Conservation (phyloP, 2,888 invertebrate species). For the Heteropelma amictum region DNA sequence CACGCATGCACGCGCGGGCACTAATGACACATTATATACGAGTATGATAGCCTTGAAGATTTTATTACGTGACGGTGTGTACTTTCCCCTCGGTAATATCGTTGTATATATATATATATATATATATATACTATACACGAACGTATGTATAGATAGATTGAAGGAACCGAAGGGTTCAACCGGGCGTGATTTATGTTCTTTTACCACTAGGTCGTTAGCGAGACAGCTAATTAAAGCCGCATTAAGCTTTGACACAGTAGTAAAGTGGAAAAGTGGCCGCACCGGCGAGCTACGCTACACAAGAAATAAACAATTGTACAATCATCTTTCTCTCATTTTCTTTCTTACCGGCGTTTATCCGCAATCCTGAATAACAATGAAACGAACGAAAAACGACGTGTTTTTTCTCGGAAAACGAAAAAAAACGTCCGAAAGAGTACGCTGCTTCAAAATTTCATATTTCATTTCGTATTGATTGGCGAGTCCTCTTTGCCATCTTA, state of each 20-base stretch:
- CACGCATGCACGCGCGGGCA: constrained; percentile 26
- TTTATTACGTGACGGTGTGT: too few species aligned
- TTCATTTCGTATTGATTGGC: too few species aligned
- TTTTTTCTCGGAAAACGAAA: too few species aligned
- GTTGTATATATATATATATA: neutral
- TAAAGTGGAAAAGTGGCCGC: constrained; percentile 63
- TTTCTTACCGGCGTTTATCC: neutral
- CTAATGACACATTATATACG: too few species aligned
- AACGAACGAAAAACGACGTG: too few species aligned
- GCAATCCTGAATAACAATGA: too few species aligned
- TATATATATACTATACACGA: neutral
- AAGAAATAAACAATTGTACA: neutral
- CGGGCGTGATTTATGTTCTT: constrained; percentile 67
- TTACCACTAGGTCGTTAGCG: constrained; percentile 64
- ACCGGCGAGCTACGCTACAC: neutral
- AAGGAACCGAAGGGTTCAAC: constrained; percentile 59
- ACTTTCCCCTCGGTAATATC: neutral
- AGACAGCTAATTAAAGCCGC: constrained; percentile 68
- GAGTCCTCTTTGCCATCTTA: too few species aligned
- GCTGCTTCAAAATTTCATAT: too few species aligned
- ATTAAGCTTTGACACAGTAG: constrained; percentile 58
- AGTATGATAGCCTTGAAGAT: too few species aligned
- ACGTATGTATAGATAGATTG: neutral
- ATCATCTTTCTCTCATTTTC: neutral
- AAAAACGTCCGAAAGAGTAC: too few species aligned